Percentiles rank a stretch among this genome's conserved stretches.
These are phyloP conservation scores for Drosophila demipolita DNA, from an alignment of 2,888 invertebrate genomes.

Conservation along the genomic window DNA sequence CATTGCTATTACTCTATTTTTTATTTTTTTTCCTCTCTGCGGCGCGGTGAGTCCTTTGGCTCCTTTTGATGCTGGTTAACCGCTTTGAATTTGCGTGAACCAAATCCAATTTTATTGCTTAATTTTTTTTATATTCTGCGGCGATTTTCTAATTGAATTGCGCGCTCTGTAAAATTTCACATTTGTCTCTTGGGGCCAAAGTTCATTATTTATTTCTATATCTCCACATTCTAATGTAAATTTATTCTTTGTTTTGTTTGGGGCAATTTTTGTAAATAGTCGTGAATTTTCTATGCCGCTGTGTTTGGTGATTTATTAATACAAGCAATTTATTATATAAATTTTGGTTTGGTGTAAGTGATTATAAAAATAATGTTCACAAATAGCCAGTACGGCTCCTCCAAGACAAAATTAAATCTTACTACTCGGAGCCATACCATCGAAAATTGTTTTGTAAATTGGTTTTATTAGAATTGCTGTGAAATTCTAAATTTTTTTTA, in stretches of 20 bases:
- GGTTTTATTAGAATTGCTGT: neutral
- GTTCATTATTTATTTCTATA: constrained; percentile 75
- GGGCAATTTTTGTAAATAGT: constrained; percentile 31
- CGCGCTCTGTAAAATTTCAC: constrained; percentile 78
- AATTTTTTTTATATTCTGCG: constrained; percentile 80
- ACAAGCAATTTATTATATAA: constrained; percentile 52
- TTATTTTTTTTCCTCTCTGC: constrained; percentile 23
- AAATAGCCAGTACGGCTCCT: neutral
- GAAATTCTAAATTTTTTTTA: neutral
- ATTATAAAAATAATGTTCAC: neutral
- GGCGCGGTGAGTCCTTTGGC: constrained; percentile 55
- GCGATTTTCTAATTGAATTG: constrained; percentile 68
- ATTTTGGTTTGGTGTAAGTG: constrained; percentile 13
- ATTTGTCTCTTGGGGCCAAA: constrained; percentile 70
- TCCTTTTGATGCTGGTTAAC: constrained; percentile 66
- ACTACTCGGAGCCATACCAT: neutral
- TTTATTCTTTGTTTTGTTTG: constrained; percentile 35
- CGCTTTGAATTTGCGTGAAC: constrained; percentile 83
- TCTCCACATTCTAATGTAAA: constrained; percentile 65
- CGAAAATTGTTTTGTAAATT: neutral
- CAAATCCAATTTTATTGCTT: constrained; percentile 85
- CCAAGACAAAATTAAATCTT: neutral
- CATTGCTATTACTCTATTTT: constrained; percentile 81
- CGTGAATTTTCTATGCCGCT: constrained; percentile 43
- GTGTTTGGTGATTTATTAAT: constrained; percentile 57